Base-by-base conservation (phyloP, 2,888 invertebrate species). In the Tyria jacobaeae region DNA sequence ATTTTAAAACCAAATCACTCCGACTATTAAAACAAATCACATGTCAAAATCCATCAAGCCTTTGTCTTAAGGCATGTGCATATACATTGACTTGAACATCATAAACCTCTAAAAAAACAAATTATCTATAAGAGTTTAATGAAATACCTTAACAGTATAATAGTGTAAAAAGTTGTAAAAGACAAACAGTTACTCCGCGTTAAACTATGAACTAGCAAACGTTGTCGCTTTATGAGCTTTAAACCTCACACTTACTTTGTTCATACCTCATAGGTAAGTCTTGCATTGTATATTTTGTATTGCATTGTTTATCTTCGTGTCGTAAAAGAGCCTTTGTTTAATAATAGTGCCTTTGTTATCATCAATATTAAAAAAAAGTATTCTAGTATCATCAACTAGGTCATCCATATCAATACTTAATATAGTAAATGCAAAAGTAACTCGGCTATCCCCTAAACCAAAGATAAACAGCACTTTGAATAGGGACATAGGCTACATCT, bases 181-280 rank as follows among this genome's bases (percentile, higher is more conserved):
- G 61, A 60, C 61, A 60, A 72, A 68, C 52, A 51, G 31, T 34
- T 59, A 60, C 35, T 62, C 57, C 34, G 31, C 58, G 64, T 73
- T 73, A 64, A 73, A 73, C 73, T 68, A 61, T 64, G 57, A 68
- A 57, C 44, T 54, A 65, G 57, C 51, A 57, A 52, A 57, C 49
- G 55, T 62, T 44, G 56, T 53, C 65, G 59, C 58, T 73, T 76
- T 76, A 75, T 65, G 64, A 66, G 66, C 60, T 66, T 75, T 64
- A 58, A 75, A 60, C 48, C 37, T 51, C 27, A 55, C 71, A 57
- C 59, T 61, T 62, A 57, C 59, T 61, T 62, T 60, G 44, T 44
- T 1, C 44, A n/a, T 17, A 17, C 31, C 34, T n/a, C 7, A 14
- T 35, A 35, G 35, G 35, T 21, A 44, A 27, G 12, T 41, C n/a